A percentile compares a stretch with the other conserved stretches of the same genome.
Evolutionary conservation across 2,888 invertebrate species (phyloP).

Genomic region (Nasonovia ribisnigri): DNA sequence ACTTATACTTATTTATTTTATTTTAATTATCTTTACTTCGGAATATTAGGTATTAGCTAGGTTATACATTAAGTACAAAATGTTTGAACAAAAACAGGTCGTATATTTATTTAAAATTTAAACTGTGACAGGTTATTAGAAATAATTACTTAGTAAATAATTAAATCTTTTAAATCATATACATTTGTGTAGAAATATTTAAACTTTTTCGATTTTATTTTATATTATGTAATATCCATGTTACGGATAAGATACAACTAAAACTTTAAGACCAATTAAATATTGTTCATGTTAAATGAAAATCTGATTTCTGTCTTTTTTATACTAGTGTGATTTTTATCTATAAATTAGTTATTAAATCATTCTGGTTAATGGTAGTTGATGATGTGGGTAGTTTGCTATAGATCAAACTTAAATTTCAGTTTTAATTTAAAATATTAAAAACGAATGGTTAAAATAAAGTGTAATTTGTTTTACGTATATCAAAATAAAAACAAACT

Average conservation of each 20-base stretch:
- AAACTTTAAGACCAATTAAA: background rate
- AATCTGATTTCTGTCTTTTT: background rate
- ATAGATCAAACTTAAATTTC: background rate
- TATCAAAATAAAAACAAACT: slow-evolving; percentile 16
- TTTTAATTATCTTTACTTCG: background rate
- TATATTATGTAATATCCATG: background rate
- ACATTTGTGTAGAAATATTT: background rate
- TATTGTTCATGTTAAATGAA: background rate
- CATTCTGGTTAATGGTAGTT: background rate
- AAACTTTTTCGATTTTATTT: background rate
- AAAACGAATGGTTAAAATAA: background rate
- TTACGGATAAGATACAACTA: background rate
- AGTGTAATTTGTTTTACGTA: background rate
- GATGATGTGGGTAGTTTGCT: background rate
- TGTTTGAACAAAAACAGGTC: background rate
- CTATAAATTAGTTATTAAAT: background rate
- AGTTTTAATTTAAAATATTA: slow-evolving; percentile 16
- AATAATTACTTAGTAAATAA: background rate
- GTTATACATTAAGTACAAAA: background rate
- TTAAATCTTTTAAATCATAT: background rate
- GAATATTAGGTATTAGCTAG: background rate
- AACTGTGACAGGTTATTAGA: background rate
- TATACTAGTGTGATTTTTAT: background rate
- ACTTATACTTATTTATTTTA: background rate
- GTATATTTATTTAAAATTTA: background rate